Conservation (phyloP, 1,140 invertebrate species). For the Drosophila ambigua region DNA sequence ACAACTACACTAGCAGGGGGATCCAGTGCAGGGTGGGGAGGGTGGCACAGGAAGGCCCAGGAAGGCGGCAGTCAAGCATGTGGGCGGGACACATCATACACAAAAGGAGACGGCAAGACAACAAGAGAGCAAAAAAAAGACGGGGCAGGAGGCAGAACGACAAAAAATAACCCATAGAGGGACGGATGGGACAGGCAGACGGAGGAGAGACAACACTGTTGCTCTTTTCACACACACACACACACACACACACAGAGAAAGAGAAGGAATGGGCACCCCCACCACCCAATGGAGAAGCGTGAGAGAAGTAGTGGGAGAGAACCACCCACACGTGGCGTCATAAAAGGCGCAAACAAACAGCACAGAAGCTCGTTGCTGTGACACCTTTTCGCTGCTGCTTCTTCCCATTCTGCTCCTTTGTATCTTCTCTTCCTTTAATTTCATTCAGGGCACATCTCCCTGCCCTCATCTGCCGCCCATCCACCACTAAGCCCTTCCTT, state of each 20-base stretch:
- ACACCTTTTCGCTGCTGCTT: slow-evolving; percentile 47
- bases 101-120: slow-evolving; percentile 66
- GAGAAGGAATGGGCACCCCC: slow-evolving; percentile 20
- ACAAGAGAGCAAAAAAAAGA: slow-evolving; percentile 35
- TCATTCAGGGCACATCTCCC: slow-evolving; percentile 46
- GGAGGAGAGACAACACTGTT: slow-evolving; percentile 67
- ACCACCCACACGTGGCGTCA: slow-evolving; percentile 4
- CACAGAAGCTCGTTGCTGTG: slow-evolving; percentile 42
- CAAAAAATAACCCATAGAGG: too few species aligned
- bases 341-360: slow-evolving; percentile 1
- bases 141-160: slow-evolving; percentile 3
- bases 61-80: too few species aligned
- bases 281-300: slow-evolving; percentile 18
- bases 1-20: slow-evolving; percentile 20
- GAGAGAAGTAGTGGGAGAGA: too few species aligned
- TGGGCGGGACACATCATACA: slow-evolving; percentile 1
- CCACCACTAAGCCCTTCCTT: neutral
- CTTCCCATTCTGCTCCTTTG: slow-evolving; percentile 26
- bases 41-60: too few species aligned
- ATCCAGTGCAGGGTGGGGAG: slow-evolving; percentile 17
- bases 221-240: slow-evolving; percentile 64
- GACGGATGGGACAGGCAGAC: too few species aligned
- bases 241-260: slow-evolving; percentile 27
- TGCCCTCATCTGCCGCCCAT: neutral
- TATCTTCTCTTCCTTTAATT: slow-evolving; percentile 72